A percentile compares a stretch with the other conserved stretches of the same genome.
These are phyloP conservation scores for Harpegnathos saltator DNA, from an alignment of 1,140 invertebrate species.

Conservation along the genomic window DNA sequence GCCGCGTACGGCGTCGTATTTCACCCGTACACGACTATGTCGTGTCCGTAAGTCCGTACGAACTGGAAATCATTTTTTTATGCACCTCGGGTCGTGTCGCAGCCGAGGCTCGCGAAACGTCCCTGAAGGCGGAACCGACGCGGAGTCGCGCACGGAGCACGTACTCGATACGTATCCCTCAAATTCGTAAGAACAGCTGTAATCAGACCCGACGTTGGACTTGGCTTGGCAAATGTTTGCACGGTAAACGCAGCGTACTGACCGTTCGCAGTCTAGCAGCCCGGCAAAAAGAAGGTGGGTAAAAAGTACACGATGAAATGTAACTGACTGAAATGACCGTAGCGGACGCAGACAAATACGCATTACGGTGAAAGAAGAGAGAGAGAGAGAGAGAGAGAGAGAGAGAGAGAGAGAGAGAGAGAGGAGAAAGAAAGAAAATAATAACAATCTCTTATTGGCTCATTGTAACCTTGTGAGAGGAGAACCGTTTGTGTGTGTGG, in stretches of 20 bases:
- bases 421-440: not conserved
- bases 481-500: too few species aligned
- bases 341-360: not conserved
- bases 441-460: too few species aligned
- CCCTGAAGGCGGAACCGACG: not conserved
- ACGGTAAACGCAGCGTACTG: constrained; percentile 7
- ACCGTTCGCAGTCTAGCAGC: not conserved
- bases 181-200: not conserved
- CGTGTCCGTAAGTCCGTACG: constrained; percentile 48
- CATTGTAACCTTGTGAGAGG: too few species aligned
- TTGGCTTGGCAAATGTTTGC: constrained; percentile 14
- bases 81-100: not conserved
- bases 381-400: too few species aligned
- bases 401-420: too few species aligned
- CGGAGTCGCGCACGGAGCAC: not conserved
- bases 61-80: constrained; percentile 54
- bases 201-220: constrained; percentile 11
- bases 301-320: not conserved
- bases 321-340: not conserved
- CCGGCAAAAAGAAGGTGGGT: not conserved
- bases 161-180: not conserved
- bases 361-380: too few species aligned
- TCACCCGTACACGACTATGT: constrained; percentile 29
- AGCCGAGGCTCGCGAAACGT: not conserved
- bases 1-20: constrained; percentile 40